Evolutionary conservation across 2,113 vertebrate genomes (phyloP), one percentile per base, ranked within the genome.

Genomic region (Takifugu bimaculatus): DNA sequence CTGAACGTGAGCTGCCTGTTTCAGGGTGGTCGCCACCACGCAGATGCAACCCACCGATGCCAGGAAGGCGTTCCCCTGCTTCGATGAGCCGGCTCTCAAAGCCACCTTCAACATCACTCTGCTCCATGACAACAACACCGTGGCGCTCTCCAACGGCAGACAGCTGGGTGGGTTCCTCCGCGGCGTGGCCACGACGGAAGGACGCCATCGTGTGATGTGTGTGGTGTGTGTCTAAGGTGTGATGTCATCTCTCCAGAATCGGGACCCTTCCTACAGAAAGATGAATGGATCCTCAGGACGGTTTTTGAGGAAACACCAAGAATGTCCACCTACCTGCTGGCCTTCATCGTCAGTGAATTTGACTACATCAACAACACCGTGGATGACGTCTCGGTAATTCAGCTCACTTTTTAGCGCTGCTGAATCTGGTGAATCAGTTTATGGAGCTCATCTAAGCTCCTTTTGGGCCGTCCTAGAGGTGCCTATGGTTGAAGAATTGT

Each of bases 281-380:
- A 11, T 0, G 0, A 3, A 0, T 0, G 0, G 0, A 76, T 94
- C 77, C 71, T 0, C 0, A 0, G 63, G 74, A 96, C 93, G 0
- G 20, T 44, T 2, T 98, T 96, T 29, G 0, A 85, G 0, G 64
- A 77, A 55, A 96, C 96, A 0, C 79, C 85, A 52, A 91, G 42
- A 67, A 98, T 98, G 96, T 98, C 96, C 48, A 96, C 95, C 0
- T 98, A 98, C 78, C 86, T 98, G 69, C 72, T 98, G 81, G 96
- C 95, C 1, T 97, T 93, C 78, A 94, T 98, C 1, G 91, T 98
- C 85, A 92, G 93, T 47, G 87, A 95, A 78, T 98, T 92, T 27
- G 0, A 0, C 26, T 45, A 0, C 0, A 25, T 87, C 60, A 0
- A 1, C 0, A 0, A 0, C 0, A 0, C 12, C 2, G 47, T 50